phyloP scores from a whole-genome alignment of 2,113 vertebrate genomes.

The Nannospalax galili region DNA sequence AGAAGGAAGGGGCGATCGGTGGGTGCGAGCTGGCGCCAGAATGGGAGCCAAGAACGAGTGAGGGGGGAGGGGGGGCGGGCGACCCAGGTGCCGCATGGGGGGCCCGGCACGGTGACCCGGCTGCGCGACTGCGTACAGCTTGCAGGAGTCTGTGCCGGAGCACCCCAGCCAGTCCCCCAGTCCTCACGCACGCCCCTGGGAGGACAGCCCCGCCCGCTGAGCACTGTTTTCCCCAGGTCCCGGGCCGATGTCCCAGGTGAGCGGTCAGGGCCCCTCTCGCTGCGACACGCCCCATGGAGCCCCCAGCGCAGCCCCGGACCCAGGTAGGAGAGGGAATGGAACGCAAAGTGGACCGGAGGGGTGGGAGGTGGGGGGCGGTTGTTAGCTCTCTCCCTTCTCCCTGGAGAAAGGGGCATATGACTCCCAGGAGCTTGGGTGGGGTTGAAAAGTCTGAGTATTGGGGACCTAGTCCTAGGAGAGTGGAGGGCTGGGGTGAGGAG shows the following conservation, averaged over 20 bases:
- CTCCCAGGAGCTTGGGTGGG: neutral
- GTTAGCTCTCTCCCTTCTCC: neutral
- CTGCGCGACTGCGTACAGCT: neutral
- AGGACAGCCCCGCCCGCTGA: constrained; percentile 23
- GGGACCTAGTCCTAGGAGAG: neutral
- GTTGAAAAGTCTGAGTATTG: neutral
- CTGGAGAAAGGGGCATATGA: neutral
- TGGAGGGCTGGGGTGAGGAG: constrained; percentile 23
- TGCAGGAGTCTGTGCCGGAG: neutral
- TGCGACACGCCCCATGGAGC: constrained; percentile 82
- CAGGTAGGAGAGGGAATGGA: constrained; percentile 80
- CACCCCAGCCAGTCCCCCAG: neutral
- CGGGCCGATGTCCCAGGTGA: constrained; percentile 87
- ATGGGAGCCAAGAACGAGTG: constrained; percentile 26
- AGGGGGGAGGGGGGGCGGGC: constrained; percentile 61
- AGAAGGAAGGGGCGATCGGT: constrained; percentile 60
- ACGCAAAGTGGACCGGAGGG: neutral
- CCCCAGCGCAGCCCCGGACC: constrained; percentile 57
- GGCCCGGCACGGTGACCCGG: constrained; percentile 31
- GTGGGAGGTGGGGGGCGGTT: neutral
- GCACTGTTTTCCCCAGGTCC: constrained; percentile 71
- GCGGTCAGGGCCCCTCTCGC: constrained; percentile 68
- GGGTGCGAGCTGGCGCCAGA: constrained; percentile 46
- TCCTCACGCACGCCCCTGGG: neutral
- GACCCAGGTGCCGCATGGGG: constrained; percentile 3